Evolutionary conservation across 2,797 vertebrate genomes (phyloP).

Genomic region (Iguana delicatissima): DNA sequence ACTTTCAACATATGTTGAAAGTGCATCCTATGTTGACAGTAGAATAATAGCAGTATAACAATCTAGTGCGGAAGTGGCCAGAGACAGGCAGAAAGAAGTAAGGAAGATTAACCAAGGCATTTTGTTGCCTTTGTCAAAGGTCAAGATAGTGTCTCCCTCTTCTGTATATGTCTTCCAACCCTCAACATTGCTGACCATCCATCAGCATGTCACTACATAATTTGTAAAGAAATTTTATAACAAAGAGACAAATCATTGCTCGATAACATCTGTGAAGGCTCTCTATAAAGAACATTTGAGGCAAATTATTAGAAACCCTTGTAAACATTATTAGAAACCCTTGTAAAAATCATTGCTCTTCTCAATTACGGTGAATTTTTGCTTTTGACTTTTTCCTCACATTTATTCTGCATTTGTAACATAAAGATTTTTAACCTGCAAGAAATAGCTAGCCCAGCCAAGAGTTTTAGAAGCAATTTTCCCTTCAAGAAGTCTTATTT

Average conservation of each 20-base stretch:
- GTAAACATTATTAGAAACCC: neutral
- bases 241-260: neutral
- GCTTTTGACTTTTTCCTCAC: neutral
- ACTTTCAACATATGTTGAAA: too few relatives aligned
- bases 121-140: too few relatives aligned
- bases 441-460: neutral
- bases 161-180: too few relatives aligned
- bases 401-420: neutral
- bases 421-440: constrained; percentile 4
- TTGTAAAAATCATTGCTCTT: neutral
- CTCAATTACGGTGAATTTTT: neutral
- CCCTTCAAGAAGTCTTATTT: neutral
- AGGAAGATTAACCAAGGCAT: too few relatives aligned
- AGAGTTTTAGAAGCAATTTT: neutral
- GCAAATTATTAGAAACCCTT: neutral
- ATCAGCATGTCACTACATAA: neutral
- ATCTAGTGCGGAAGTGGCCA: too few relatives aligned
- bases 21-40: too few relatives aligned
- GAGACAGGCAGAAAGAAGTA: too few relatives aligned
- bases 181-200: neutral
- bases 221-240: neutral
- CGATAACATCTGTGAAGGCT: neutral
- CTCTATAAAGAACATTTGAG: neutral
- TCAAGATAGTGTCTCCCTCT: too few relatives aligned
- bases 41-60: too few relatives aligned